Evolutionary conservation across 2,113 vertebrate genomes (phyloP), one percentile per base, ranked within the genome.

Genomic region (Pardalotus punctatus): DNA sequence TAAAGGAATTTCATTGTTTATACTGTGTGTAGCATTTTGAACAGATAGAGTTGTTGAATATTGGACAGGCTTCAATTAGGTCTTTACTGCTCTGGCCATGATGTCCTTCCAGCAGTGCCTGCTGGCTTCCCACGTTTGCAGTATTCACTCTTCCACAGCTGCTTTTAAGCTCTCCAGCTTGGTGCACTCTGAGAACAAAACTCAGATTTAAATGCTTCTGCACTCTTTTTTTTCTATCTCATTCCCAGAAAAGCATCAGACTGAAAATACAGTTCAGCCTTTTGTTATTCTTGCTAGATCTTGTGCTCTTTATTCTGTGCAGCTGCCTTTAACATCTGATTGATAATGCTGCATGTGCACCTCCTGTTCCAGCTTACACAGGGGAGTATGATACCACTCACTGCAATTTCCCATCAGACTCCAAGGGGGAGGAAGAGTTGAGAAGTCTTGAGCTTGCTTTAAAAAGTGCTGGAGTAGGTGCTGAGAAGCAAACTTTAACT

Each of bases 261-360:
- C 28, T 69, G 53, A 85, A 93, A 93, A 83, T 69, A 50, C 82
- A 47, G 14, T 69, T 95, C 74, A 73, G 45, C 23, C n/a, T 90
- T 84, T 72, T 69, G 51, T 74, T 15, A 0, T 74, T 86, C 50
- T 79, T 72, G 62, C 40, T 76, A 35, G 43, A 43, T 69, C 66
- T 91, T 93, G 87, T 76, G 73, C 73, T 84, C 74, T 90, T 94
- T 88, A 67, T 71, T 91, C 28, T 42, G 22, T 69, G 56, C 40
- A 57, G 36, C 73, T 87, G 57, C 43, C 54, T 87, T 87, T 67
- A 87, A 33, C 12, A 7, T 70, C 20, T 54, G 65, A 6, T 67
- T 45, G n/a, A 11, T 79, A 42, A 27, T 51, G 50, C 82, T 88
- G n/a, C 35, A 47, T 77, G 54, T 81, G 70, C 21, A 54, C 28